phyloP scores from a whole-genome alignment of 2,113 vertebrate genomes.

The Bostrychus sinensis region DNA sequence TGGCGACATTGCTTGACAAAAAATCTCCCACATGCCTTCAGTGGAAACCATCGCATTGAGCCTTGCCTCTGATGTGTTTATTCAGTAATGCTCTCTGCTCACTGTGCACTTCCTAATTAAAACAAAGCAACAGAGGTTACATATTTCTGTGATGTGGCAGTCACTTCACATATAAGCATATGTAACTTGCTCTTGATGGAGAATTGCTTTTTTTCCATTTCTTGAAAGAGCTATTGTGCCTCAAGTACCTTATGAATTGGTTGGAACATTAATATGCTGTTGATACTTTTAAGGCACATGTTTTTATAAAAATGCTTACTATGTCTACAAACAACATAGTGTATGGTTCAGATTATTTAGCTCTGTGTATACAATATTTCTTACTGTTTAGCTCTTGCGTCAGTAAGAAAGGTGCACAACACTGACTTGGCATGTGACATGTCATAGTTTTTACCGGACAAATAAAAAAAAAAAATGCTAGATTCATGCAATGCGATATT shows the following conservation, averaged over 20 bases:
- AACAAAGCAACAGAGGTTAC: conserved; percentile 57
- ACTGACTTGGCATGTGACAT: too few relatives aligned
- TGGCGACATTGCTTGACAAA: conserved; percentile 92
- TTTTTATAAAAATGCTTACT: conserved; percentile 30
- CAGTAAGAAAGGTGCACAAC: too few relatives aligned
- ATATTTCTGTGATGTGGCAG: conserved; percentile 49
- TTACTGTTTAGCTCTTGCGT: background rate
- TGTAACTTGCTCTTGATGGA: conserved; percentile 55
- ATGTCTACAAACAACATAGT: conserved; percentile 9
- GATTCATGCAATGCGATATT: too few relatives aligned
- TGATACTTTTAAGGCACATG: conserved; percentile 37
- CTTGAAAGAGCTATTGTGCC: conserved; percentile 55
- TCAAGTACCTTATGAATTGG: conserved; percentile 61
- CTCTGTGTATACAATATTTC: background rate
- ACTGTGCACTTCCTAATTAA: conserved; percentile 63
- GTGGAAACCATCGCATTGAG: conserved; percentile 34
- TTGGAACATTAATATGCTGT: conserved; percentile 54
- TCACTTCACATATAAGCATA: conserved; percentile 56
- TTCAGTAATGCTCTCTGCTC: conserved; percentile 62
- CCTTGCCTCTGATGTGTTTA: conserved; percentile 58
- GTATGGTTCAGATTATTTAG: background rate
- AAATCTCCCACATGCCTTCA: conserved; percentile 30
- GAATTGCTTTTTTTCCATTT: conserved; percentile 48
- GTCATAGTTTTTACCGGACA: too few relatives aligned
- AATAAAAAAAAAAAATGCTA: too few relatives aligned